Evolutionary conservation across 92 coral and sea anemone species (phyloP), one percentile per base, ranked within the genome.

Genomic region (Virgularia gustaviana): DNA sequence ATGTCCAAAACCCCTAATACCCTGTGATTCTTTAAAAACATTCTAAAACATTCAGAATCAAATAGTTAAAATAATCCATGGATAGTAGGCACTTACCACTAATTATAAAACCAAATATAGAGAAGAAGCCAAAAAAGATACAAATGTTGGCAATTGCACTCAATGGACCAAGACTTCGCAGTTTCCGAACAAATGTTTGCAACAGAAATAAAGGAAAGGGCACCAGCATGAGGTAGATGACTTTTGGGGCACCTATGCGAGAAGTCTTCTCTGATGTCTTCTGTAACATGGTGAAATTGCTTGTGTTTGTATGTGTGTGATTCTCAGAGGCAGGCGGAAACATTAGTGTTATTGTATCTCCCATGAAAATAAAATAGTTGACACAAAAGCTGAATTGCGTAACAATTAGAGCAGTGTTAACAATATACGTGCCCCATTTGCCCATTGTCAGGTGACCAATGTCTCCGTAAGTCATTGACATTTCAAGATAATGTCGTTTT

Each of bases 101-200:
- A 23, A 94, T 53, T 73, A 94, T 80, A 51, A 81, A 81, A 34
- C 76, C 86, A 52, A 94, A 85, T 3, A 94, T 83, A 12, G 90
- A 89, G 77, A 89, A 68, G 76, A 94, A 94, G 30, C 96, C 99
- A n/a, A 79, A 71, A 39, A 94, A 86, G 22, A 94, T 71, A 4
- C 96, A 88, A 33, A 83, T 79, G 71, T 87, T 89, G 32, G 99
- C 99, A 73, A 94, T 19, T 0, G 96, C 96, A 80, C 99, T 94
- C 56, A 94, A 77, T 1, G 96, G 96, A 19, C 99, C 99, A 38
- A 94, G 90, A 64, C 79, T 82, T 25, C 99, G 90, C 41, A 94
- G 68, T 28, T 90, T 87, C 28, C 94, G 88, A 54, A 87, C 84
- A 28, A 76, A 94, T 10, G 99, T 82, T 91, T 87, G 90, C 54